These are phyloP conservation scores for Holothuria leucospilota DNA, from an alignment of 53 echinoderm and acorn worm genomes.

Conservation along the genomic window DNA sequence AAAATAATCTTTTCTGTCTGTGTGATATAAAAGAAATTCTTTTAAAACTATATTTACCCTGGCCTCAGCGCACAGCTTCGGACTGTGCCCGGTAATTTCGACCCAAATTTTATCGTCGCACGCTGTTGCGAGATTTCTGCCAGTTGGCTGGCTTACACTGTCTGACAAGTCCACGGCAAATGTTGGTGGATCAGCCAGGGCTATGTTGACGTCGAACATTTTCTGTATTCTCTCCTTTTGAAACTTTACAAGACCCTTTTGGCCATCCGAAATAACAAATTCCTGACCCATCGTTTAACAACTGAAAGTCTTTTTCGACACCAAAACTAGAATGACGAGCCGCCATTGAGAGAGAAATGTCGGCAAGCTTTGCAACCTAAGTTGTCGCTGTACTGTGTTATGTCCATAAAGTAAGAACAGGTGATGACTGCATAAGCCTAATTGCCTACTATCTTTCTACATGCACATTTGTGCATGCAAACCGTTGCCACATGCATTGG, in stretches of 20 bases:
- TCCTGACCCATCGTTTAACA: constrained; percentile 28
- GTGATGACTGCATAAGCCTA: too few relatives aligned
- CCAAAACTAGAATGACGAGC: too few relatives aligned
- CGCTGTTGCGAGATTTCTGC: background rate
- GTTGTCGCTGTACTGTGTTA: too few relatives aligned
- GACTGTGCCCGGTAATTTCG: constrained; percentile 14
- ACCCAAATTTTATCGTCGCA: background rate
- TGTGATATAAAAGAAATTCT: too few relatives aligned
- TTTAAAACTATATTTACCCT: background rate
- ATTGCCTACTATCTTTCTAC: too few relatives aligned
- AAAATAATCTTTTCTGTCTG: too few relatives aligned
- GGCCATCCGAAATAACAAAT: constrained; percentile 25
- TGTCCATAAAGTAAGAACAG: too few relatives aligned
- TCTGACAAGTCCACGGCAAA: background rate
- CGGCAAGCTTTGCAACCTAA: too few relatives aligned
- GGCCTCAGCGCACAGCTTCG: constrained; percentile 11
- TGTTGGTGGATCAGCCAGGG: constrained; percentile 14
- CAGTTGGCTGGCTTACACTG: background rate
- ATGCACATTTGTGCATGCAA: too few relatives aligned
- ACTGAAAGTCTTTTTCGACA: background rate
- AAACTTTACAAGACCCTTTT: constrained; percentile 19
- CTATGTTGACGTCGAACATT: constrained; percentile 26
- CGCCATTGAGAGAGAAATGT: too few relatives aligned
- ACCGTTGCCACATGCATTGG: too few relatives aligned
- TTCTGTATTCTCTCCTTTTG: constrained; percentile 30